Conservation (phyloP, 2,113 vertebrate genomes). For the Psettodes erumei region DNA sequence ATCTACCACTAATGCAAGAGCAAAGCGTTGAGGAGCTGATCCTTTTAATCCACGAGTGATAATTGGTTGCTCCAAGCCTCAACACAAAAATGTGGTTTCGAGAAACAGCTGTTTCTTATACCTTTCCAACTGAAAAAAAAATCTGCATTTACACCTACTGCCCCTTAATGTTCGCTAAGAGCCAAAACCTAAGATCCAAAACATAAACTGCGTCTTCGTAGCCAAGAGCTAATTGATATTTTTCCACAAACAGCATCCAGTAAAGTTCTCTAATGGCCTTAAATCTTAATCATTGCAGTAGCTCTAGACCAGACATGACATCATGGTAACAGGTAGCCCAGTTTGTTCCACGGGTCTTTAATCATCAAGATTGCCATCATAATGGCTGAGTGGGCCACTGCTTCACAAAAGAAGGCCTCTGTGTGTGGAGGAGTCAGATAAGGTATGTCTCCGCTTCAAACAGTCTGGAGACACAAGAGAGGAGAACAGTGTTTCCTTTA, state of each 20-base stretch:
- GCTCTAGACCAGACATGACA: constrained; percentile 79
- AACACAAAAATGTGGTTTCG: constrained; percentile 54
- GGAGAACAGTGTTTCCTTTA: constrained; percentile 64
- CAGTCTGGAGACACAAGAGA: constrained; percentile 44
- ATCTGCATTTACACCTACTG: constrained; percentile 43
- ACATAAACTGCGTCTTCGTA: constrained; percentile 49
- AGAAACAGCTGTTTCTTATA: constrained; percentile 65
- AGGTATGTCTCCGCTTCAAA: constrained; percentile 61
- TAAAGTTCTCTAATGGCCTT: constrained; percentile 65
- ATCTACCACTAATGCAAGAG: constrained; percentile 19
- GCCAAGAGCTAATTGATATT: constrained; percentile 78
- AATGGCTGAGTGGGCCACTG: constrained; percentile 65
- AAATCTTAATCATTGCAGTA: constrained; percentile 73
- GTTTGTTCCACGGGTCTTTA: constrained; percentile 74
- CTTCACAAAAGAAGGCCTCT: constrained; percentile 65
- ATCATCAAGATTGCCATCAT: constrained; percentile 77
- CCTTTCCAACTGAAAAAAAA: constrained; percentile 20
- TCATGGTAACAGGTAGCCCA: constrained; percentile 81
- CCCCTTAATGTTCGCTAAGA: constrained; percentile 38
- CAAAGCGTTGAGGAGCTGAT: constrained; percentile 46
- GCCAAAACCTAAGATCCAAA: constrained; percentile 50
- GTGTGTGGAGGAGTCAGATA: constrained; percentile 70
- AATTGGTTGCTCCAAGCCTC: constrained; percentile 55
- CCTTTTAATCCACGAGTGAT: constrained; percentile 55
- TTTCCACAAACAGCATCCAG: constrained; percentile 74